Percentiles rank a stretch among this genome's conserved stretches.
Evolutionary conservation across 2,888 invertebrate genomes (phyloP).

Genomic region (Melieria picta): DNA sequence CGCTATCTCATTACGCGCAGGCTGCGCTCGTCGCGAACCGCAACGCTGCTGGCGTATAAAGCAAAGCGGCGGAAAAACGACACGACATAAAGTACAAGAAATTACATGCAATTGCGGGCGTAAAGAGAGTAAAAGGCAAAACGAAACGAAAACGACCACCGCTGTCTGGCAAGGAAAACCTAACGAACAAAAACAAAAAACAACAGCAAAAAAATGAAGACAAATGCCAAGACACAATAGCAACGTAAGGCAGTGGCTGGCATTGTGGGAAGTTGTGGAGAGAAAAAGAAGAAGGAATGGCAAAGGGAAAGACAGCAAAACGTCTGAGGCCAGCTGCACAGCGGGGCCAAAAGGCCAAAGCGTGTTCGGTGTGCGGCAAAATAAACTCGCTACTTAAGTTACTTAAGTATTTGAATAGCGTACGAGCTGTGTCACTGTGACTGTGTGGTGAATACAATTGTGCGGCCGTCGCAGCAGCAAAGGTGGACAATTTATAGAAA

Average conservation of each 20-base stretch:
- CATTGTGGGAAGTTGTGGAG: neutral
- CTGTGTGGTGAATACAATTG: neutral
- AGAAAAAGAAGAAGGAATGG: neutral
- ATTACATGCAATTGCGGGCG: conserved; percentile 1
- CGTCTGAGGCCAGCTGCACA: no score
- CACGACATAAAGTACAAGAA: conserved; percentile 2
- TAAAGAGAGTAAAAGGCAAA: neutral
- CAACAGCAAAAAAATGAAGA: neutral
- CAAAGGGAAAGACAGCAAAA: neutral
- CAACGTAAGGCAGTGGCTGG: neutral
- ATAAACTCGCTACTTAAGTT: conserved; percentile 18
- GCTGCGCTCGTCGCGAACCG: neutral
- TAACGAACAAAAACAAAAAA: neutral
- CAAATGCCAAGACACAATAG: neutral
- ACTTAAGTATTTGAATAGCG: conserved; percentile 12
- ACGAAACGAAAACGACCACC: no score
- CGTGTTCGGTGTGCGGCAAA: neutral
- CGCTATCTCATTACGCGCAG: conserved; percentile 20
- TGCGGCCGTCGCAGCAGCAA: neutral
- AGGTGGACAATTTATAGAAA: no score
- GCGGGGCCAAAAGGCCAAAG: neutral
- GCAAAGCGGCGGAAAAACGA: conserved; percentile 11
- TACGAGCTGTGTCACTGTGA: neutral
- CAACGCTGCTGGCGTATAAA: neutral
- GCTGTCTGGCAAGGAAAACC: neutral